phyloP scores from a whole-genome alignment of 1,140 invertebrate species.

The Drosophila repleta region DNA sequence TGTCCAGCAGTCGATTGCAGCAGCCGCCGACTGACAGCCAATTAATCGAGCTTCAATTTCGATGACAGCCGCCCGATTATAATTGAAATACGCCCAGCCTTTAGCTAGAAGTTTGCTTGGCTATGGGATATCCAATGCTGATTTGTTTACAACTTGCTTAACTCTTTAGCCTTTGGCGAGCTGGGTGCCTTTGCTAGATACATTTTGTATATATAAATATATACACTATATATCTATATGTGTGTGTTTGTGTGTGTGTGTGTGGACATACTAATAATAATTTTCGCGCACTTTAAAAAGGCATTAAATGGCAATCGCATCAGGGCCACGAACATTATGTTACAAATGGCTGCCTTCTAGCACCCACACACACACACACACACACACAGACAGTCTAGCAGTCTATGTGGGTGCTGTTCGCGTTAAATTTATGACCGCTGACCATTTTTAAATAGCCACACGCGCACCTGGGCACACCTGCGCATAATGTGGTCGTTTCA shows the following conservation, averaged over 20 bases:
- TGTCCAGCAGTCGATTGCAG: constrained; percentile 27
- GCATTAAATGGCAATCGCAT: constrained; percentile 63
- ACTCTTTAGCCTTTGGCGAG: too few species aligned
- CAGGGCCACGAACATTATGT: constrained; percentile 20
- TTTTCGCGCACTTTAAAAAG: constrained; percentile 59
- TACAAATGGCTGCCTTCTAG: constrained; percentile 20
- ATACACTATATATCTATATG: not conserved
- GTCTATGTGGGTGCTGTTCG: constrained; percentile 30
- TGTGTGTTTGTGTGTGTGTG: constrained; percentile 4
- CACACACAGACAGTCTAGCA: constrained; percentile 6
- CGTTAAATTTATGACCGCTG: constrained; percentile 69
- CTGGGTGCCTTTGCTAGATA: too few species aligned
- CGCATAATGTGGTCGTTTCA: constrained; percentile 73
- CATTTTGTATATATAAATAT: not conserved
- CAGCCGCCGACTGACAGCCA: constrained; percentile 25
- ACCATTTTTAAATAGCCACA: constrained; percentile 79
- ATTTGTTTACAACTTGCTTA: not conserved
- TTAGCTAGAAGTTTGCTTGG: too few species aligned
- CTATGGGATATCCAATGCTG: too few species aligned
- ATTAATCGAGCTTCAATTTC: constrained; percentile 16
- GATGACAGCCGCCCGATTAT: not conserved
- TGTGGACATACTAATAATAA: constrained; percentile 26
- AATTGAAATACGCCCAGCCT: too few species aligned
- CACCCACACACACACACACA: constrained; percentile 41
- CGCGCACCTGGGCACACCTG: constrained; percentile 77